phyloP scores from a whole-genome alignment of 2,113 vertebrate species.

The Anser cygnoides region DNA sequence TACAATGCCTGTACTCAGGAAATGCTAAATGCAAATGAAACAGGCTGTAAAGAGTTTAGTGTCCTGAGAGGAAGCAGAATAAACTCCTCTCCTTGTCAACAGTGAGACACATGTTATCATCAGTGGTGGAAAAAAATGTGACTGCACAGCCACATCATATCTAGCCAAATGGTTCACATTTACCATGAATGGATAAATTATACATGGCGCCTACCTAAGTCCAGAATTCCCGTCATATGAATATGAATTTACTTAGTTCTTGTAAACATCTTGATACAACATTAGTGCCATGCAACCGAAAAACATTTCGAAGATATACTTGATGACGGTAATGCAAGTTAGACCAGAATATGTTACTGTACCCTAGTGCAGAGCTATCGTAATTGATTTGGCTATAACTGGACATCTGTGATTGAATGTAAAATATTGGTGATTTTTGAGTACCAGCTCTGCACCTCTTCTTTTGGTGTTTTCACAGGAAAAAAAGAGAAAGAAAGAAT shows the following conservation, averaged over 20 bases:
- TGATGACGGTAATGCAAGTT: background rate
- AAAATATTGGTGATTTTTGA: background rate
- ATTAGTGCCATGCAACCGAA: conserved; percentile 10
- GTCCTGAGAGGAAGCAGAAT: background rate
- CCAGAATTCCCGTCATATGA: background rate
- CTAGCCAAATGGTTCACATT: background rate
- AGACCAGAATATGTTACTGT: background rate
- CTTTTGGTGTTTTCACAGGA: background rate
- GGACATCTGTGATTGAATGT: background rate
- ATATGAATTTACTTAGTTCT: conserved; percentile 38
- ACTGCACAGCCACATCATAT: background rate
- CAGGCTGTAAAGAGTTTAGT: background rate
- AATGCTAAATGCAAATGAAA: background rate
- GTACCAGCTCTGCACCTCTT: background rate
- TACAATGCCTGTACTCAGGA: background rate
- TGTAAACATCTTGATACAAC: conserved; percentile 46
- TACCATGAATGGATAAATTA: background rate
- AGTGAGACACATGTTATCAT: background rate
- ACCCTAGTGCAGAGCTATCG: background rate
- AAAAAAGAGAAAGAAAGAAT: background rate
- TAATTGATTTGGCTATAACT: background rate
- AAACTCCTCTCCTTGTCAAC: background rate
- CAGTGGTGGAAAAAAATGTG: background rate
- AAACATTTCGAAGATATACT: background rate
- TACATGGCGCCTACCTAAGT: conserved; percentile 16